Percentiles rank a stretch among this genome's conserved stretches.
Conservation (phyloP, 2,797 vertebrate species). For the Myotis daubentonii region DNA sequence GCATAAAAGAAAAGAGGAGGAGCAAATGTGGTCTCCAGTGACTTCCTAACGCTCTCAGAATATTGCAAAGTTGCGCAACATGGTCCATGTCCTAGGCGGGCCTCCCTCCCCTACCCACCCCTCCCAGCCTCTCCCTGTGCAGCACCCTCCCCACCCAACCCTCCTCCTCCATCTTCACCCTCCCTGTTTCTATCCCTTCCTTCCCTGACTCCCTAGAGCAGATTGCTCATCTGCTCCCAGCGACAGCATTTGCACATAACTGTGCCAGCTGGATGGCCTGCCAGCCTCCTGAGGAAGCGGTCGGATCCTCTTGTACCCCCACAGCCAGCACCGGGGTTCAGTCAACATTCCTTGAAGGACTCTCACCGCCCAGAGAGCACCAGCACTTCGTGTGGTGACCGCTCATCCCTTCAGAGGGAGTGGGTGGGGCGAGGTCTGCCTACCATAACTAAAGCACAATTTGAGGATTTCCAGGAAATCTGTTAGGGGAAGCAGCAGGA, state of each 20-base stretch:
- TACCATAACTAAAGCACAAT: neutral
- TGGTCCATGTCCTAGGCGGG: too few species aligned
- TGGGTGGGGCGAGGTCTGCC: neutral
- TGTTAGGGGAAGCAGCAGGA: neutral
- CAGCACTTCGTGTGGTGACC: rapidly evolving
- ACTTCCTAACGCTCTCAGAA: neutral
- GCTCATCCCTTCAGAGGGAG: neutral
- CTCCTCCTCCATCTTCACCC: neutral
- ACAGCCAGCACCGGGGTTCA: neutral
- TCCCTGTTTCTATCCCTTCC: neutral
- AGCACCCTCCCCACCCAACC: rapidly evolving
- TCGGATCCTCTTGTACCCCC: neutral
- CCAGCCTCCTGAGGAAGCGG: neutral
- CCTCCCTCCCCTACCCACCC: neutral
- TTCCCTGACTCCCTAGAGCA: neutral
- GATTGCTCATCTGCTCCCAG: too few species aligned
- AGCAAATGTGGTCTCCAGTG: neutral
- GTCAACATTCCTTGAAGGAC: neutral
- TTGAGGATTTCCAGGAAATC: neutral
- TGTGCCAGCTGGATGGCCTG: neutral
- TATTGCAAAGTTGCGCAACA: neutral
- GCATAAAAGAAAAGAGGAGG: neutral
- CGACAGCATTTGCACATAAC: neutral
- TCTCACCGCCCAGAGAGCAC: neutral
- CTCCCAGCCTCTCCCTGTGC: neutral